Percentiles rank a stretch among this genome's conserved stretches.
These are phyloP conservation scores for Lycaon pictus DNA, from an alignment of 2,113 vertebrate species.

Conservation along the genomic window DNA sequence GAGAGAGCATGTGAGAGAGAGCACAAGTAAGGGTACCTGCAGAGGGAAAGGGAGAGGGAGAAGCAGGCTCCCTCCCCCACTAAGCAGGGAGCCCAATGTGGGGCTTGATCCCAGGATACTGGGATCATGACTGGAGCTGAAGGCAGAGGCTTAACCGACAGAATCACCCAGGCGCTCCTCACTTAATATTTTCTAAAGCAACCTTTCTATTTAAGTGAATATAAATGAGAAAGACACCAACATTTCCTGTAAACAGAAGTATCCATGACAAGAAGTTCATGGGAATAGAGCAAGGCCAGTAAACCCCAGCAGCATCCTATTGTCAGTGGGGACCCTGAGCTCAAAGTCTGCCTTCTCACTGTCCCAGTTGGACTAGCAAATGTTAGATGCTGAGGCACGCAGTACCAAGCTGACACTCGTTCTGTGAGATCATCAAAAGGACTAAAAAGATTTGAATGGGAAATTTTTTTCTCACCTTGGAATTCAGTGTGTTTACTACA, in stretches of 20 bases:
- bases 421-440: not conserved
- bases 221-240: not conserved
- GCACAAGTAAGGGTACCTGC: not conserved
- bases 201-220: not conserved
- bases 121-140: not conserved
- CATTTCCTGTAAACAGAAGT: not conserved
- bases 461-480: not conserved
- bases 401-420: not conserved
- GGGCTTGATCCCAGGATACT: not conserved
- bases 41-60: not conserved
- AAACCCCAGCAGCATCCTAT: accelerated
- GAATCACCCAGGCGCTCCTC: not conserved
- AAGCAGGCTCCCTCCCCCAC: not conserved
- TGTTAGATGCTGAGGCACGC: not conserved
- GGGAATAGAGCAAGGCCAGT: not conserved
- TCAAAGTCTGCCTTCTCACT: not conserved
- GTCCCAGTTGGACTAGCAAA: not conserved
- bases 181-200: not conserved
- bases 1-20: not conserved
- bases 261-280: not conserved
- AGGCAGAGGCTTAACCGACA: not conserved
- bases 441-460: not conserved
- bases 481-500: not conserved
- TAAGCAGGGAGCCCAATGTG: not conserved
- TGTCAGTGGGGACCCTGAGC: not conserved